Conservation (phyloP, 2,888 invertebrate species). For the Thysanoteuthis rhombus region DNA sequence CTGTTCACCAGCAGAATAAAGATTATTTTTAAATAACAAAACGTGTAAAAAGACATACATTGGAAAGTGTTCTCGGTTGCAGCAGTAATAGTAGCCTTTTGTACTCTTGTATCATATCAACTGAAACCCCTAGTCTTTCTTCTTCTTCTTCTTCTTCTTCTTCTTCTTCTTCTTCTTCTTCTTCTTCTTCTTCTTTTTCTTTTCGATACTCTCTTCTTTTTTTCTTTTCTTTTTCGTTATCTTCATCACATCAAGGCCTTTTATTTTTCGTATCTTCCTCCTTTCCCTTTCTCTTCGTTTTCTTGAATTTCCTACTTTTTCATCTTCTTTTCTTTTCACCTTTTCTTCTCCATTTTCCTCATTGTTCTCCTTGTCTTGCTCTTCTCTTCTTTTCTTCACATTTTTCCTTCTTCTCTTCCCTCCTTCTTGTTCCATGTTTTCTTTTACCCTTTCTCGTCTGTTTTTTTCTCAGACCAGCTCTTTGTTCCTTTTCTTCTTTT, state of each 20-base stretch:
- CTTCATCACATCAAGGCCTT: background rate
- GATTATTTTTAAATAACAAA: no score
- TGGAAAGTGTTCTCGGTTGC: no score
- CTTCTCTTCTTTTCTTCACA: background rate
- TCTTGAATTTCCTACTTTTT: background rate
- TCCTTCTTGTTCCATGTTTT: background rate
- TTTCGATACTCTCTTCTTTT: background rate
- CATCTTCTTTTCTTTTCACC: background rate
- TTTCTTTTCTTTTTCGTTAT: background rate
- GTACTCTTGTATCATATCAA: no score
- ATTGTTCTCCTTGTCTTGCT: background rate
- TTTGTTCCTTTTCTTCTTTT: no score
- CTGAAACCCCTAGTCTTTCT: background rate
- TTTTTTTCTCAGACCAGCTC: no score
- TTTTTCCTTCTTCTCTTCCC: background rate
- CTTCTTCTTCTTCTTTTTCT: background rate
- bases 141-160: background rate
- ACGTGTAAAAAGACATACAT: no score
- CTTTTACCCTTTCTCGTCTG: no score
- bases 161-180: background rate
- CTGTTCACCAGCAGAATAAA: no score
- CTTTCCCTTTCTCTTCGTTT: background rate
- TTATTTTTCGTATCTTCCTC: background rate
- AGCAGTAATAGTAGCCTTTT: no score
- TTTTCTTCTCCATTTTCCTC: background rate